phyloP scores from a whole-genome alignment of 1,140 invertebrate species.

The Tetramorium alpestre region DNA sequence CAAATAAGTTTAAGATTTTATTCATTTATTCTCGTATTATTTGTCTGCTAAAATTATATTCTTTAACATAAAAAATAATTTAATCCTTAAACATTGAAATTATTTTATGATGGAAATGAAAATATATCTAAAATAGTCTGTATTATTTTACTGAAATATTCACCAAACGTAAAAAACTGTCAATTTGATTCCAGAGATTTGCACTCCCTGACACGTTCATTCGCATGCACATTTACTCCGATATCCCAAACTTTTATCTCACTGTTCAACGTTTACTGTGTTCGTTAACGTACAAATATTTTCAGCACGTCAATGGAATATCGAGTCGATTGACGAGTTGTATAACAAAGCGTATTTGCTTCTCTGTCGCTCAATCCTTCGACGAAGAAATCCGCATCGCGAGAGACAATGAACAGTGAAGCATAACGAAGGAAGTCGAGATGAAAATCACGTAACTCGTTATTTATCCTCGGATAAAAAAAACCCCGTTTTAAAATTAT shows the following conservation, averaged over 20 bases:
- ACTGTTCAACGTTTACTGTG: conserved; percentile 1
- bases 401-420: conserved; percentile 49
- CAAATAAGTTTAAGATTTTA: not conserved
- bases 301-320: conserved; percentile 8
- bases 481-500: conserved; percentile 46
- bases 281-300: conserved; percentile 27
- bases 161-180: not conserved
- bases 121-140: conserved; percentile 3
- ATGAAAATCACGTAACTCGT: conserved; percentile 60
- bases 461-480: not conserved
- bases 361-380: not conserved
- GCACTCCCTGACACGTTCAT: not conserved
- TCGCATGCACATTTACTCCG: not conserved
- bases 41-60: not conserved
- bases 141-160: not conserved
- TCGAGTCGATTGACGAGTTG: conserved; percentile 1
- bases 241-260: conserved; percentile 3
- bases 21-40: conserved; percentile 1
- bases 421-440: conserved; percentile 60
- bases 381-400: conserved; percentile 14
- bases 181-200: conserved; percentile 8
- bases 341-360: conserved; percentile 5
- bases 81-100: not conserved
- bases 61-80: not conserved
- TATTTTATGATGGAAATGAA: not conserved